Evolutionary conservation across 2,888 invertebrate species (phyloP).

Genomic region (Erebia epiphron): DNA sequence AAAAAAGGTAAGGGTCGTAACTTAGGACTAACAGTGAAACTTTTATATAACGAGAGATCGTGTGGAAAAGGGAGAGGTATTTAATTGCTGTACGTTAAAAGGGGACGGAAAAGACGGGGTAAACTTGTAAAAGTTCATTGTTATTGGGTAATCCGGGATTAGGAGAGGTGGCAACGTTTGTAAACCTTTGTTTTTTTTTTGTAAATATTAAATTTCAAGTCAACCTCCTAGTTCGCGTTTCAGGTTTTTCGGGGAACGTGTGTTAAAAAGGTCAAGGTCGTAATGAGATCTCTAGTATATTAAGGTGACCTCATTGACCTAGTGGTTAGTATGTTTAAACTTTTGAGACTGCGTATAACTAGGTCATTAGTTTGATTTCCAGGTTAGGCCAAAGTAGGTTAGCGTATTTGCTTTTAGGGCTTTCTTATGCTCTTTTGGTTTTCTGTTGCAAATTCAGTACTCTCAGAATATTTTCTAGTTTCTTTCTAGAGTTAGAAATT

Average conservation of each 20-base stretch:
- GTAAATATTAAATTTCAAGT: slow-evolving; percentile 5
- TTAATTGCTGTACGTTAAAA: slow-evolving; percentile 8
- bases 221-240: slow-evolving; percentile 1
- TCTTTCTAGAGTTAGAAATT: too few species aligned
- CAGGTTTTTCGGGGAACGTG: not conserved
- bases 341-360: too few species aligned
- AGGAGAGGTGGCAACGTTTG: slow-evolving; percentile 35
- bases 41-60: slow-evolving; percentile 39
- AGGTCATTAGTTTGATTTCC: too few species aligned
- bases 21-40: slow-evolving; percentile 36
- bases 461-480: too few species aligned
- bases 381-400: too few species aligned
- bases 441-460: too few species aligned
- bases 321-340: too few species aligned
- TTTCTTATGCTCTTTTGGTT: too few species aligned
- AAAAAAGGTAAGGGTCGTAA: slow-evolving; percentile 41
- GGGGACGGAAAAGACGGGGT: slow-evolving; percentile 23
- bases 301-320: too few species aligned
- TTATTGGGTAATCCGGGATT: slow-evolving; percentile 44
- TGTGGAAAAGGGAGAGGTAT: slow-evolving; percentile 20
- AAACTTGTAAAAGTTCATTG: slow-evolving; percentile 43
- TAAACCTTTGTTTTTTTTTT: slow-evolving; percentile 5
- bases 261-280: not conserved
- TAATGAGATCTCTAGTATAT: not conserved
- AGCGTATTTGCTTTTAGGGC: too few species aligned